Conservation (phyloP, 2,888 invertebrate species). For the Fissipunctia ypsillon region DNA sequence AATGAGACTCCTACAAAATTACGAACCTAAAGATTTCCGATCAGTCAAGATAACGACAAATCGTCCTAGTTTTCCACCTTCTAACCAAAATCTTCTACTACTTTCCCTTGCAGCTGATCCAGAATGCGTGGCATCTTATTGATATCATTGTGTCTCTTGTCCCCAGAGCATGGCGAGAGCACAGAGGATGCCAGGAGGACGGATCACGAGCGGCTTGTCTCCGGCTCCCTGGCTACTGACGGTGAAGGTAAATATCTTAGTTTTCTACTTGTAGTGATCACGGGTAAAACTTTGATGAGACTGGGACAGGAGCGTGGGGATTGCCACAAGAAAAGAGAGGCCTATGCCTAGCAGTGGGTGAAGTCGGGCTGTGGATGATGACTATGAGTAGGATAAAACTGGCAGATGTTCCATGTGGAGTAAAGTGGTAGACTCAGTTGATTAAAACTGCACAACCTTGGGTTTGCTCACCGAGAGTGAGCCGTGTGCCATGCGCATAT, state of each 20-base stretch:
- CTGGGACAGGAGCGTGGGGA: not conserved
- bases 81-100: not conserved
- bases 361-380: not conserved
- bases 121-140: conserved; percentile 8
- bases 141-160: conserved; percentile 67
- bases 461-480: not conserved
- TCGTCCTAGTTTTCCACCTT: not conserved
- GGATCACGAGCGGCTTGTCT: conserved; percentile 91
- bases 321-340: not conserved
- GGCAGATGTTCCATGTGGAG: too few species aligned
- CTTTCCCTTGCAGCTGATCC: not conserved
- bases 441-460: not conserved
- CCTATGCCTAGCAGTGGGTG: too few species aligned
- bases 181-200: conserved; percentile 93
- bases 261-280: not conserved
- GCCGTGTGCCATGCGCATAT: not conserved
- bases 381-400: not conserved
- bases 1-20: not conserved
- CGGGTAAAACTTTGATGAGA: not conserved
- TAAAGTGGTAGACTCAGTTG: too few species aligned
- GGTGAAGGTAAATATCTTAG: conserved; percentile 93
- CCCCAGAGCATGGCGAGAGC: conserved; percentile 89
- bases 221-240: conserved; percentile 95
- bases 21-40: not conserved
- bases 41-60: not conserved